A percentile compares a stretch with the other conserved stretches of the same genome.
These are phyloP conservation scores for Telmatochromis sp. DNA, from an alignment of 2,113 vertebrate genomes.

Conservation along the genomic window DNA sequence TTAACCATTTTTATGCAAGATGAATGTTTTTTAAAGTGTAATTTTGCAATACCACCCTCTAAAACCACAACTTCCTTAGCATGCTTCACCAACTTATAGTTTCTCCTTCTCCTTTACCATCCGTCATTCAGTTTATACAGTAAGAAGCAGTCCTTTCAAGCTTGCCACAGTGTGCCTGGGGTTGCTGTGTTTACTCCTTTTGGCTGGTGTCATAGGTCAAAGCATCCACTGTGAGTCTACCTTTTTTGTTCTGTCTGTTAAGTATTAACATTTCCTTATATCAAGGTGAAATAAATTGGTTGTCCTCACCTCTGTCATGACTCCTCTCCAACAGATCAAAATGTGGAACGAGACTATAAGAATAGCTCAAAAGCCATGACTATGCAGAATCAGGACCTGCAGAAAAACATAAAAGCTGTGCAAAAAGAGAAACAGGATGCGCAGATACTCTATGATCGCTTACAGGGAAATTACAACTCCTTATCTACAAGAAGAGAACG, in stretches of 20 bases:
- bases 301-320: background rate
- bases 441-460: fast-evolving
- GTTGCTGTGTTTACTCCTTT: constrained; percentile 37
- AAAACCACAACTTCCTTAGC: background rate
- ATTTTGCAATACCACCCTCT: background rate
- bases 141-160: constrained; percentile 41
- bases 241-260: background rate
- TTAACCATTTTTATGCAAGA: background rate
- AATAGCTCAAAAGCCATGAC: background rate
- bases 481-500: fast-evolving
- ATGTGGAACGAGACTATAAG: background rate
- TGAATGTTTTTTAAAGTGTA: background rate
- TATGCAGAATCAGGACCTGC: constrained; percentile 1
- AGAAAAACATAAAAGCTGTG: background rate
- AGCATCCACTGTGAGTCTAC: constrained; percentile 43
- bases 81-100: background rate
- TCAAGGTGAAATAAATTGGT: background rate
- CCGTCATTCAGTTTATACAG: background rate
- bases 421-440: background rate
- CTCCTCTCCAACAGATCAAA: constrained; percentile 9
- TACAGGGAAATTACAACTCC: fast-evolving
- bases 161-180: constrained; percentile 20
- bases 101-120: background rate
- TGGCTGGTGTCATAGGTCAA: constrained; percentile 42
- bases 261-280: background rate